A percentile compares a stretch with the other conserved stretches of the same genome.
phyloP scores from a whole-genome alignment of 2,797 vertebrate genomes.

The Enteromius anoplus region DNA sequence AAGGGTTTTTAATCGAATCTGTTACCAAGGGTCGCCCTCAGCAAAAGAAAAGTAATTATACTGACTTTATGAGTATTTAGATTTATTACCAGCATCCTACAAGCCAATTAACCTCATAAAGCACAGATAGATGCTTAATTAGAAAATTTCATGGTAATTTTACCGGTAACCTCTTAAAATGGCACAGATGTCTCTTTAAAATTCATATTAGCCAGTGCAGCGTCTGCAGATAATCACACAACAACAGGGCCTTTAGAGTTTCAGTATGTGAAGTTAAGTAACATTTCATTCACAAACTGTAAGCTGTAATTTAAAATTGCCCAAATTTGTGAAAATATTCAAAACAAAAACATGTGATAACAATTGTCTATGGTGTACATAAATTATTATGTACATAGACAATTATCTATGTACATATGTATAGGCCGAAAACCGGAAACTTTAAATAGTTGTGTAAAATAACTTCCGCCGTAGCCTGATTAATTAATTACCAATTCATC shows the following conservation, averaged over 20 bases:
- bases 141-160: slow-evolving; percentile 14
- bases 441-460: too few species aligned
- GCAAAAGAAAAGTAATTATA: slow-evolving; percentile 27
- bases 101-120: slow-evolving; percentile 35
- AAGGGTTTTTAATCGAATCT: slow-evolving; percentile 31
- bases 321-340: background rate
- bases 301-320: background rate
- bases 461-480: too few species aligned
- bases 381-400: too few species aligned
- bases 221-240: slow-evolving; percentile 2
- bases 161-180: slow-evolving; percentile 15
- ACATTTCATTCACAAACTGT: background rate
- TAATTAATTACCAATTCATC: too few species aligned
- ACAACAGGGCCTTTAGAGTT: slow-evolving; percentile 1
- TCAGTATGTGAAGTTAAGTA: background rate
- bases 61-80: slow-evolving; percentile 30
- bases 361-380: background rate
- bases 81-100: slow-evolving; percentile 28
- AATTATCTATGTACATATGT: too few species aligned
- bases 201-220: background rate
- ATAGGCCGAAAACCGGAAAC: too few species aligned
- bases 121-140: slow-evolving; percentile 4
- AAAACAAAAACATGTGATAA: too few species aligned
- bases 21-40: slow-evolving; percentile 21
- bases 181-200: slow-evolving; percentile 8